Conservation (phyloP, 2,888 invertebrate genomes). For the Carpatolechia fugitivella region DNA sequence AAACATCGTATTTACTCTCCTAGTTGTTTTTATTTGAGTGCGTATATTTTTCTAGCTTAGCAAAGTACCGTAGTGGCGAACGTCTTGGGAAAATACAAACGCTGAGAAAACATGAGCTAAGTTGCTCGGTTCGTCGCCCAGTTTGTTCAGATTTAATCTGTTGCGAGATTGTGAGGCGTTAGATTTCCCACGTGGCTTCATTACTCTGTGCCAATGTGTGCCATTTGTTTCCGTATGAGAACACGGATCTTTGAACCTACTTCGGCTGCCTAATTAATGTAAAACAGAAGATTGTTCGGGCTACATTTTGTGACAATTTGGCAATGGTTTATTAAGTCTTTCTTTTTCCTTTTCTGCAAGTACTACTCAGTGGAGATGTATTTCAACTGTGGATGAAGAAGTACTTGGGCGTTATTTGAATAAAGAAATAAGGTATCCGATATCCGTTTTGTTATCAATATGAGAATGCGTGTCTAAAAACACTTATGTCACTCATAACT, state of each 20-base stretch:
- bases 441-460: too few species aligned
- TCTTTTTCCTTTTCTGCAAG: too few species aligned
- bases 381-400: too few species aligned
- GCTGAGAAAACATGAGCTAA: neutral
- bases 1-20: too few species aligned
- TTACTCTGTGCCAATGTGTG: constrained; percentile 17
- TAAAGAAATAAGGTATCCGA: too few species aligned
- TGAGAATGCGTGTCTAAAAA: too few species aligned
- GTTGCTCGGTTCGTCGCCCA: neutral
- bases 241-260: neutral
- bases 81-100: neutral
- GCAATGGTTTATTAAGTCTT: too few species aligned
- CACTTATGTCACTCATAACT: too few species aligned
- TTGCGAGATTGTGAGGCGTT: constrained; percentile 9
- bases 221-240: constrained; percentile 6
- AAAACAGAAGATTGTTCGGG: too few species aligned
- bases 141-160: constrained; percentile 18
- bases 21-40: neutral
- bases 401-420: too few species aligned
- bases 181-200: constrained; percentile 19
- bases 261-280: neutral
- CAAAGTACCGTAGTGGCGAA: neutral
- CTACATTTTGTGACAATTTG: too few species aligned
- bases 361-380: too few species aligned
- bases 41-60: neutral